phyloP scores from a whole-genome alignment of 2,113 vertebrate genomes.

The Gallinago jamesoni region DNA sequence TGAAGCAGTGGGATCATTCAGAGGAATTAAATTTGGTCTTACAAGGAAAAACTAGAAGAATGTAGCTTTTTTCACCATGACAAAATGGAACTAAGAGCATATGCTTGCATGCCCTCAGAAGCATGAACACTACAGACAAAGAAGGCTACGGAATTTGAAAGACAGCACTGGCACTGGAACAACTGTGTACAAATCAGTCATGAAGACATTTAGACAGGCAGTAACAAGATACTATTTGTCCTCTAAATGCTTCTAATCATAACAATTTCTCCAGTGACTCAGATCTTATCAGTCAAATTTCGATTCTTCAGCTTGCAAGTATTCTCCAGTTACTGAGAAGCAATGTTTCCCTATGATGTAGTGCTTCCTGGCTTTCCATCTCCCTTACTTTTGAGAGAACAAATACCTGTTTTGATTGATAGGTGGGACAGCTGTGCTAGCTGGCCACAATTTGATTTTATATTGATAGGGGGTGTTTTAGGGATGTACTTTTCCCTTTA shows the following conservation, averaged over 20 bases:
- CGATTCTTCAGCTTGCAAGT: background rate
- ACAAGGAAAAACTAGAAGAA: background rate
- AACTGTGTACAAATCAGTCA: background rate
- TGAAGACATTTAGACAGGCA: background rate
- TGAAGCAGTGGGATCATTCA: background rate
- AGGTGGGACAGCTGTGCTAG: background rate
- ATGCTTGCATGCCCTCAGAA: background rate
- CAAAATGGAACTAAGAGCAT: background rate
- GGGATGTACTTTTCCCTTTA: background rate
- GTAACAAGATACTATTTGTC: background rate
- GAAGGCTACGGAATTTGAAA: background rate
- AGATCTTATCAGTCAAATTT: background rate
- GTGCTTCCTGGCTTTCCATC: background rate
- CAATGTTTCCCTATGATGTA: background rate
- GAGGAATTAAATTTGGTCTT: background rate
- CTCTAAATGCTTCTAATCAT: background rate
- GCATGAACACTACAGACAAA: too few species aligned
- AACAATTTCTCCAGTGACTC: background rate
- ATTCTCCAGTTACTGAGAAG: background rate
- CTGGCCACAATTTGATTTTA: background rate
- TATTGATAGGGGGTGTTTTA: background rate
- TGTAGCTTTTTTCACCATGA: background rate
- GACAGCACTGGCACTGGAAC: background rate
- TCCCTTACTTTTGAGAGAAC: background rate
- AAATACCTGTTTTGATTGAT: background rate